A percentile compares a stretch with the other conserved stretches of the same genome.
Evolutionary conservation across 2,888 invertebrate genomes (phyloP).

Genomic region (Cartodere bifasciata): DNA sequence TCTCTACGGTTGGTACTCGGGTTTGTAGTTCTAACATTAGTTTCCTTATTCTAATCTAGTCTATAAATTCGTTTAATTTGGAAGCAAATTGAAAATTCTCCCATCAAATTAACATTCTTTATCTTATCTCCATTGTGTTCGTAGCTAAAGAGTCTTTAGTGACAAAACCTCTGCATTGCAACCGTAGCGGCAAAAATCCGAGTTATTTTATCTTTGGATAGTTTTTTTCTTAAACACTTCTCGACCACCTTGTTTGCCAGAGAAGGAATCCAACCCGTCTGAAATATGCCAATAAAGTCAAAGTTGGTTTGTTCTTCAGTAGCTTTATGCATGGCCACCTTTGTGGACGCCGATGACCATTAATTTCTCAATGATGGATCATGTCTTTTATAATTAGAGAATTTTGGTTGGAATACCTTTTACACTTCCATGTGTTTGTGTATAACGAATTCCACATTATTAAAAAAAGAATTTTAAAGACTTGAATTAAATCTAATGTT

Average conservation of each 20-base stretch:
- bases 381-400: conserved; percentile 21
- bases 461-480: conserved; percentile 1
- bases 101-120: too few species aligned
- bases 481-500: too few species aligned
- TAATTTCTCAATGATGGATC: conserved; percentile 20
- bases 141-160: too few species aligned
- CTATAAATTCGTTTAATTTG: too few species aligned
- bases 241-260: conserved; percentile 25
- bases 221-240: conserved; percentile 24
- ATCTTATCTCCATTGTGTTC: too few species aligned
- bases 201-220: conserved; percentile 16
- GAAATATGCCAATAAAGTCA: conserved; percentile 27
- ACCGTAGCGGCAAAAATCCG: conserved; percentile 16
- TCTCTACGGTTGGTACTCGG: too few species aligned
- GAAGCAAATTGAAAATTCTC: too few species aligned
- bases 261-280: conserved; percentile 23
- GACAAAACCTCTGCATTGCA: too few species aligned
- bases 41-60: too few species aligned
- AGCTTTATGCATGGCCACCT: conserved; percentile 20
- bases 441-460: conserved; percentile 3
- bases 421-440: conserved; percentile 3
- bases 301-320: conserved; percentile 22
- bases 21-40: too few species aligned
- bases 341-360: conserved; percentile 1
- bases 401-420: conserved; percentile 19